These are phyloP conservation scores for Paramacrobiotus metropolitanus DNA, from an alignment of 1,140 invertebrate species.

Conservation along the genomic window DNA sequence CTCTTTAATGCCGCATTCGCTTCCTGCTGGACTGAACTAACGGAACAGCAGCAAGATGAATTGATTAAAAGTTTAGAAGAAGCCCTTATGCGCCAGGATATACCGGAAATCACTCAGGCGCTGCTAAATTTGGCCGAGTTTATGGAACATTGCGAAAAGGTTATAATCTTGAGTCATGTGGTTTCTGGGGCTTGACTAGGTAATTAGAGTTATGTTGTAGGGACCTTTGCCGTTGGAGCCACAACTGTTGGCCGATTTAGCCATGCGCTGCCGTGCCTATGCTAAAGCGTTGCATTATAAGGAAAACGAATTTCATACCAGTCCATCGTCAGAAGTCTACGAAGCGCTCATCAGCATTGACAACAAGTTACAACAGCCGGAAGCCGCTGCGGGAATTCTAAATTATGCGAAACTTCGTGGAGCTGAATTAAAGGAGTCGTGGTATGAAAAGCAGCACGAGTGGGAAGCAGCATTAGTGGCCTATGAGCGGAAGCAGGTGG, in stretches of 20 bases:
- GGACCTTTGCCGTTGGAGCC: constrained; percentile 72
- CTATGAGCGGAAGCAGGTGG: constrained; percentile 35
- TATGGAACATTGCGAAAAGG: constrained; percentile 94
- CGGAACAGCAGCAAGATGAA: constrained; percentile 52
- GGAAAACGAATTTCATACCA: constrained; percentile 72
- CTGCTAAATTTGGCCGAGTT: constrained; percentile 94
- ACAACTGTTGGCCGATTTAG: constrained; percentile 37
- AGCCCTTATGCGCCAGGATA: constrained; percentile 68
- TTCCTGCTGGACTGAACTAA: constrained; percentile 90
- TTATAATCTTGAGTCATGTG: constrained; percentile 13
- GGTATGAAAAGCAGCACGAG: constrained; percentile 97
- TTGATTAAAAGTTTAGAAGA: constrained; percentile 63
- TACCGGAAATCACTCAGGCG: constrained; percentile 89
- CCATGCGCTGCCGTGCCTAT: constrained; percentile 42
- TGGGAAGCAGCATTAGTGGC: constrained; percentile 84
- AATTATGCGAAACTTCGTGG: constrained; percentile 59
- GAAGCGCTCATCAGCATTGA: constrained; percentile 87
- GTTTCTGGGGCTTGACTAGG: not conserved
- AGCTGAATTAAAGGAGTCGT: constrained; percentile 58
- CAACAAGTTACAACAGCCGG: constrained; percentile 93
- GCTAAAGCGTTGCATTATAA: constrained; percentile 97
- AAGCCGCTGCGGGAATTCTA: constrained; percentile 74
- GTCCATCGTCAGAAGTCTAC: constrained; percentile 50
- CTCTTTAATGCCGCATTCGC: constrained; percentile 97
- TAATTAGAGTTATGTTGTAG: constrained; percentile 17